A percentile compares a stretch with the other conserved stretches of the same genome.
phyloP scores from a whole-genome alignment of 2,888 invertebrate genomes.

The Drosophila multiciliata region DNA sequence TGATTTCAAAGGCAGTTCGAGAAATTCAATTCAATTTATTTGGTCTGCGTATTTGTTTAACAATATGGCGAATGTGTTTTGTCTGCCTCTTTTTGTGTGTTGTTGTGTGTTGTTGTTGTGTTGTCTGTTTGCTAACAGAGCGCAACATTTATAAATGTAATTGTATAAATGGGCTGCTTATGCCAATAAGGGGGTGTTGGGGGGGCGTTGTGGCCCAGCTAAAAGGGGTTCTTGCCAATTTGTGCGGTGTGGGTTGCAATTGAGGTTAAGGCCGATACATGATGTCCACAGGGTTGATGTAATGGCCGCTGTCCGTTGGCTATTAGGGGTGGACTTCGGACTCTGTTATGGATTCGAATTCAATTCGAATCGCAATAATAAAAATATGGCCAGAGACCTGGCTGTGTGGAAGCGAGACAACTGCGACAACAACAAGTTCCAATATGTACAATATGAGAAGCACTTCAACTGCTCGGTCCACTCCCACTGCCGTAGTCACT shows the following conservation, averaged over 20 bases:
- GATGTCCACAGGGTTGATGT: slow-evolving; percentile 55
- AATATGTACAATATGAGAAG: slow-evolving; percentile 66
- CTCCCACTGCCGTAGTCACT: slow-evolving; percentile 8
- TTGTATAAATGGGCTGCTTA: slow-evolving; percentile 74
- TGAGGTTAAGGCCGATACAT: slow-evolving; percentile 37
- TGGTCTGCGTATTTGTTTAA: slow-evolving; percentile 53
- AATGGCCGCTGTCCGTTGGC: slow-evolving; percentile 65
- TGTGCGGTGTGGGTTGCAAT: slow-evolving; percentile 24
- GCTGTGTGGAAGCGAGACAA: slow-evolving; percentile 37
- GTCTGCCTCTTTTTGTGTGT: slow-evolving; percentile 15
- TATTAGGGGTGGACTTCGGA: slow-evolving; percentile 74
- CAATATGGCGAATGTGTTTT: slow-evolving; percentile 50
- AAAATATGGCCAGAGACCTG: slow-evolving; percentile 58
- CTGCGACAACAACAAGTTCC: slow-evolving; percentile 39
- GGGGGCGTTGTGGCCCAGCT: background rate
- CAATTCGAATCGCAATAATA: slow-evolving; percentile 70
- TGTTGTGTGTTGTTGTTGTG: background rate
- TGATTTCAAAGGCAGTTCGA: slow-evolving; percentile 48
- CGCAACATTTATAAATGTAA: slow-evolving; percentile 75
- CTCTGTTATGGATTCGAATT: slow-evolving; percentile 46
- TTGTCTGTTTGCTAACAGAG: slow-evolving; percentile 57
- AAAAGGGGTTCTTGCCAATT: slow-evolving; percentile 16
- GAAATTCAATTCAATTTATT: slow-evolving; percentile 48
- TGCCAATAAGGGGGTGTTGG: slow-evolving; percentile 36
- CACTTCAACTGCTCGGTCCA: slow-evolving; percentile 41